These are phyloP conservation scores for Ophiothrix spiculata DNA, from an alignment of 35 echinoderm and acorn worm genomes.

Conservation along the genomic window DNA sequence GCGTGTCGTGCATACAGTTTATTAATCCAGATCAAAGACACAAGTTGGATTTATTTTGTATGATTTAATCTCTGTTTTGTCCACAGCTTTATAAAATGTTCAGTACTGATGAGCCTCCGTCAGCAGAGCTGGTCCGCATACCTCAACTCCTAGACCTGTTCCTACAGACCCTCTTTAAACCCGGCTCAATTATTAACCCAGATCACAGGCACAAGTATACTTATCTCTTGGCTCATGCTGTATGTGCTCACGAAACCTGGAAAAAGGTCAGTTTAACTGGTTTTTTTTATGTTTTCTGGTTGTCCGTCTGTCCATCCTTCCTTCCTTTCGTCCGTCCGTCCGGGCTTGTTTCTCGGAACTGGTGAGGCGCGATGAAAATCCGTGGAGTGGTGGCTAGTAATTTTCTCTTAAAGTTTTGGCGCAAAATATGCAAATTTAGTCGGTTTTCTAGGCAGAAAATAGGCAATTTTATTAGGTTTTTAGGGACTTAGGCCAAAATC, in stretches of 20 bases:
- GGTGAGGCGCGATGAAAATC: neutral
- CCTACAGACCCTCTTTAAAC: slow-evolving; percentile 71
- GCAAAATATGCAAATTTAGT: too few species aligned
- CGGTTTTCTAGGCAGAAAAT: too few species aligned
- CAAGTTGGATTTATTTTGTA: too few species aligned
- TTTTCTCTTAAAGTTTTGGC: too few species aligned
- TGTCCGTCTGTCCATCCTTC: neutral
- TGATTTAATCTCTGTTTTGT: neutral
- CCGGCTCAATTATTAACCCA: slow-evolving; percentile 64
- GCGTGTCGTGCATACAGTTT: too few species aligned
- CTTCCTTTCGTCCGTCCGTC: neutral
- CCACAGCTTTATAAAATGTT: slow-evolving; percentile 85
- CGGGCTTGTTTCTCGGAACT: too few species aligned
- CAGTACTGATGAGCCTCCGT: slow-evolving; percentile 82
- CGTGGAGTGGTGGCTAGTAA: too few species aligned
- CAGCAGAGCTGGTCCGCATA: slow-evolving; percentile 88
- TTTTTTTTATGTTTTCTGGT: neutral
- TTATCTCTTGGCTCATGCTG: slow-evolving; percentile 81
- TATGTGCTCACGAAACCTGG: slow-evolving; percentile 93
- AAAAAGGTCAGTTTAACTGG: slow-evolving; percentile 55
- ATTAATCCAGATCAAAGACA: too few species aligned
- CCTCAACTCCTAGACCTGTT: slow-evolving; percentile 80
- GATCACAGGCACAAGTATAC: slow-evolving; percentile 93
- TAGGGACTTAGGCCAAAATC: too few species aligned
- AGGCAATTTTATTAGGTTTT: too few species aligned